A percentile compares a stretch with the other conserved stretches of the same genome.
These are phyloP conservation scores for Ceyx cyanopectus DNA, from an alignment of 2,113 vertebrate genomes.

Conservation along the genomic window DNA sequence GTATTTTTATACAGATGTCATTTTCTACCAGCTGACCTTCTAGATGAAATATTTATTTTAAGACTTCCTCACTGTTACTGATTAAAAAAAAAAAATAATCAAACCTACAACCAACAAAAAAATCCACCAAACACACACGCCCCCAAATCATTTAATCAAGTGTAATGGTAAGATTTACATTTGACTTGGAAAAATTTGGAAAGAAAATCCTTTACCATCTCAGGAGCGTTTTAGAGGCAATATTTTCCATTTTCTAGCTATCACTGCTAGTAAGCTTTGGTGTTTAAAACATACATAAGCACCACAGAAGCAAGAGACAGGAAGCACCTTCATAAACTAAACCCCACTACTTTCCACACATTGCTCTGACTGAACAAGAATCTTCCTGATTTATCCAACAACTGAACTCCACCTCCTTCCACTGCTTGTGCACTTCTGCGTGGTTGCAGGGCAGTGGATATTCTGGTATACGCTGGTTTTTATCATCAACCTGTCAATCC, in stretches of 20 bases:
- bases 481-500: neutral
- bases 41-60: neutral
- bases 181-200: neutral
- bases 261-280: neutral
- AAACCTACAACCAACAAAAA: neutral
- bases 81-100: neutral
- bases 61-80: neutral
- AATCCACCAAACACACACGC: too few relatives aligned
- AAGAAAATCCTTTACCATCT: neutral
- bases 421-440: fast-evolving
- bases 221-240: neutral
- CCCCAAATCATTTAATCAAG: neutral
- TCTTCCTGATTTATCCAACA: neutral
- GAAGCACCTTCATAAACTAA: neutral
- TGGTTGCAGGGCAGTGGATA: fast-evolving
- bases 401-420: neutral
- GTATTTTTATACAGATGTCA: neutral
- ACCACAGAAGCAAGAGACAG: neutral
- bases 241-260: neutral
- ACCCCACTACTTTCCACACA: neutral
- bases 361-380: neutral
- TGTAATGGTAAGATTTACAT: neutral
- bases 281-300: neutral
- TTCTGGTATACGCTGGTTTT: neutral
- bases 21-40: neutral